Percentiles rank a stretch among this genome's conserved stretches.
Evolutionary conservation across 1,140 invertebrate species (phyloP).

Genomic region (Pachypeltis micranthus): DNA sequence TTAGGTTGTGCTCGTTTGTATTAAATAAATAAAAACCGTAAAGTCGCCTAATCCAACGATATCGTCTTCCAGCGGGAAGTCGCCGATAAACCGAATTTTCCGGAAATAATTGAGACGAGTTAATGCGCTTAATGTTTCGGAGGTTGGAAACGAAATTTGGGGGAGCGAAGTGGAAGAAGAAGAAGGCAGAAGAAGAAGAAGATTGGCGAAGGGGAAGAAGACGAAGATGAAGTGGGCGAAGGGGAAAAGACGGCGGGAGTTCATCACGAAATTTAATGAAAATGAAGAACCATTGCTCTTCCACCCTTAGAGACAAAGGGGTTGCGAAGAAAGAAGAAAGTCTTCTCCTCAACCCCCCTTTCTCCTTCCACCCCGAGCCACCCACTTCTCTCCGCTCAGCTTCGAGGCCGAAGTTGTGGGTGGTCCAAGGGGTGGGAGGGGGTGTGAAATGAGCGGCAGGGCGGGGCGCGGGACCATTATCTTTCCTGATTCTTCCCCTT

Average conservation of each 20-base stretch:
- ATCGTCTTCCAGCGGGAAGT: too few species aligned
- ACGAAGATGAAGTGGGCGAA: neutral
- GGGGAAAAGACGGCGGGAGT: neutral
- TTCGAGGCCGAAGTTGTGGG: neutral
- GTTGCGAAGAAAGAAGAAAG: neutral
- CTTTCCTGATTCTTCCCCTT: constrained; percentile 6
- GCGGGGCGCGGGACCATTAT: neutral
- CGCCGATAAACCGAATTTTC: too few species aligned
- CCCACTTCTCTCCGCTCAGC: too few species aligned
- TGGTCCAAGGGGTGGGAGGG: neutral
- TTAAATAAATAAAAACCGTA: too few species aligned
- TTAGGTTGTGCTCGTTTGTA: too few species aligned
- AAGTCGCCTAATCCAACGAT: too few species aligned
- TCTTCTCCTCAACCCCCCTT: neutral
- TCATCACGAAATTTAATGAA: constrained; percentile 6
- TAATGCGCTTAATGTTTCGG: too few species aligned
- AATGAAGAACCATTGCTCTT: neutral
- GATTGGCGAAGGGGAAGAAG: neutral
- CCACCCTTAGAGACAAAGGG: neutral
- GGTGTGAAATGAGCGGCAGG: too few species aligned
- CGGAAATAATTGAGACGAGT: too few species aligned
- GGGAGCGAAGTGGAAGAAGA: too few species aligned
- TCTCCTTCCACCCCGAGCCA: neutral
- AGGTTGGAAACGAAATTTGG: too few species aligned
- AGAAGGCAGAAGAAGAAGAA: too few species aligned